Base-by-base conservation (phyloP, 2,888 invertebrate species). In the Galerucella nymphaeae region DNA sequence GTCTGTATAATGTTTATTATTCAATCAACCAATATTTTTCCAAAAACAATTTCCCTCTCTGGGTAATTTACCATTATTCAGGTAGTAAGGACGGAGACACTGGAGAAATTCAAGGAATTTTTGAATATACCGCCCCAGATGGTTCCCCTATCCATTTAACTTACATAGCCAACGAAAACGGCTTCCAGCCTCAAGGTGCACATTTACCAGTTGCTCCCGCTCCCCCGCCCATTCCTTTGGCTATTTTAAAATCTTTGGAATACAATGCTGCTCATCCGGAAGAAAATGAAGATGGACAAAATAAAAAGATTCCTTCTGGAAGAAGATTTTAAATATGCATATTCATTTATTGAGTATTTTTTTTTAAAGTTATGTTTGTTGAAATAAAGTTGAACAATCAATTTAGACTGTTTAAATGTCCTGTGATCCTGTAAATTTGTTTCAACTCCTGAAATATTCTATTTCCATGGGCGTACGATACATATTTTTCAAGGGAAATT, bases 201-300 rank as follows among this genome's bases (percentile, higher is more conserved):
- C 87, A 89, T 80, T 77, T 88, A 70, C 88, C 89, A 84, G 89
- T 89, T 61, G 88, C 88, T 50, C 86, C 53, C n/a, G 90, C 90
- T 1, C 89, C 93, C 42, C 93, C 92, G 53, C 93, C 93, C 72
- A 90, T 92, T 75, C 93, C 93, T 63, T 89, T 88, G 74, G 91
- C 89, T 68, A 93, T 93, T 80, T 91, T 91, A 81, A 89, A 89
- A 70, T 90, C 92, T 18, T 86, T 92, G 59, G 91, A 89, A 50
- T 92, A 89, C 83, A 76, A 75, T 55, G 72, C 67, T 13, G 75
- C 76, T 30, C 75, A 76, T 63, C 76, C 76, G 2, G 75, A 75
- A 65, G 69, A 71, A 62, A 68, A 74, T 30, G 69, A 68, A 9
- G 68, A 72, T 10, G 58, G 59, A 64, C 11, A 57, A 5, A 30